A percentile compares a stretch with the other conserved stretches of the same genome.
phyloP scores from a whole-genome alignment of 2,113 vertebrate species.

The Psettodes erumei region DNA sequence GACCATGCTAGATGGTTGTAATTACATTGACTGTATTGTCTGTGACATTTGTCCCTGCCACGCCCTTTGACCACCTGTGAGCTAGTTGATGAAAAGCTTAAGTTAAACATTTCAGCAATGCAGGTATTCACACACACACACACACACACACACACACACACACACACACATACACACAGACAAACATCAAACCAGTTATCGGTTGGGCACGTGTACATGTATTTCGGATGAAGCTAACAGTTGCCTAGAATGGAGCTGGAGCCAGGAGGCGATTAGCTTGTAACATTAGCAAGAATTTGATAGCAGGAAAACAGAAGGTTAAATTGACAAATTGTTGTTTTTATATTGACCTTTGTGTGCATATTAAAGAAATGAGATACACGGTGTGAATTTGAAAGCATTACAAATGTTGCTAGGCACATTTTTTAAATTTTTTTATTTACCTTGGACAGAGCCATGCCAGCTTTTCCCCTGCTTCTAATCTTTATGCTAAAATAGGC shows the following conservation, averaged over 20 bases:
- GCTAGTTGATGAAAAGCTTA: conserved; percentile 67
- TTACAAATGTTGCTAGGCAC: background rate
- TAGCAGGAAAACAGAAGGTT: too few species aligned
- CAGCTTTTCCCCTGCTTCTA: background rate
- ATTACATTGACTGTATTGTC: conserved; percentile 57
- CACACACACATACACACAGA: conserved; percentile 8
- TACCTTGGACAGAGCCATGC: background rate
- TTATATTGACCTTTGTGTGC: too few species aligned
- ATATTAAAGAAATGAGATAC: too few species aligned
- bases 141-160: conserved; percentile 15
- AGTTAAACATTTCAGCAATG: conserved; percentile 51
- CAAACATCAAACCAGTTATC: conserved; percentile 28
- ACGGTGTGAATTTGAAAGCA: background rate
- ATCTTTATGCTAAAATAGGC: background rate
- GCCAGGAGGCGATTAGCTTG: too few species aligned
- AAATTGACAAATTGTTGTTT: too few species aligned
- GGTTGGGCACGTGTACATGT: background rate
- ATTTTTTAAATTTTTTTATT: background rate
- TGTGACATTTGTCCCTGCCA: conserved; percentile 63
- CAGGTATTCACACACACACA: conserved; percentile 39
- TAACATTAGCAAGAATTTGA: too few species aligned
- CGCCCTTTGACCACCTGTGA: conserved; percentile 62
- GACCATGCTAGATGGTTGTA: conserved; percentile 48
- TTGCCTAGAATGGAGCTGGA: too few species aligned
- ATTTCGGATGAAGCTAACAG: conserved; percentile 4